Evolutionary conservation across 2,797 vertebrate species (phyloP).

Genomic region (Microchirus variegatus): DNA sequence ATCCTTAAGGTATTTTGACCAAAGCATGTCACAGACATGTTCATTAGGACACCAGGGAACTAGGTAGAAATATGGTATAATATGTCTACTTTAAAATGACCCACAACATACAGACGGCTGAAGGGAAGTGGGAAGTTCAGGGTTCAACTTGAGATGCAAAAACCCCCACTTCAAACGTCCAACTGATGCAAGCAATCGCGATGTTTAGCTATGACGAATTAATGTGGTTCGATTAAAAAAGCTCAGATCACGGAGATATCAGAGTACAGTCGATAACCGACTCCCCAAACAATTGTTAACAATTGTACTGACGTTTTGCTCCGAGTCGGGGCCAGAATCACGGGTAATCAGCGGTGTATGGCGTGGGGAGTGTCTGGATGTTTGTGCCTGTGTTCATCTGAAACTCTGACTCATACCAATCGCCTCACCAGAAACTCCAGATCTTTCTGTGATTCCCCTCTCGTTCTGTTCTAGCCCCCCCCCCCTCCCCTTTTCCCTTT

Average conservation of each 20-base stretch:
- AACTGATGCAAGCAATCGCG: neutral
- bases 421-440: neutral
- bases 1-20: too few relatives aligned
- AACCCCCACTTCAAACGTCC: neutral
- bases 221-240: neutral
- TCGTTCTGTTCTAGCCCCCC: too few relatives aligned
- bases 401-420: neutral
- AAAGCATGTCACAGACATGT: too few relatives aligned
- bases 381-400: constrained; percentile 1
- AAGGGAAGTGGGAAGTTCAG: neutral
- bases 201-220: neutral
- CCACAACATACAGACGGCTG: neutral
- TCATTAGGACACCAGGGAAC: too few relatives aligned
- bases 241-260: neutral
- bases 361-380: neutral
- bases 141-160: neutral
- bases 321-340: too few relatives aligned
- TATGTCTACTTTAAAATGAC: too few relatives aligned
- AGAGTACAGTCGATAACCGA: neutral
- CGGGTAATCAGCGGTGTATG: neutral
- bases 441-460: neutral
- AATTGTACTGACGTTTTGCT: neutral
- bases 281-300: neutral
- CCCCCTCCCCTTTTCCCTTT: neutral
- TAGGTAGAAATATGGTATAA: too few relatives aligned